Evolutionary conservation across 2,888 invertebrate species (phyloP), one percentile per base, ranked within the genome.

Genomic region (Cephus pygmeus): DNA sequence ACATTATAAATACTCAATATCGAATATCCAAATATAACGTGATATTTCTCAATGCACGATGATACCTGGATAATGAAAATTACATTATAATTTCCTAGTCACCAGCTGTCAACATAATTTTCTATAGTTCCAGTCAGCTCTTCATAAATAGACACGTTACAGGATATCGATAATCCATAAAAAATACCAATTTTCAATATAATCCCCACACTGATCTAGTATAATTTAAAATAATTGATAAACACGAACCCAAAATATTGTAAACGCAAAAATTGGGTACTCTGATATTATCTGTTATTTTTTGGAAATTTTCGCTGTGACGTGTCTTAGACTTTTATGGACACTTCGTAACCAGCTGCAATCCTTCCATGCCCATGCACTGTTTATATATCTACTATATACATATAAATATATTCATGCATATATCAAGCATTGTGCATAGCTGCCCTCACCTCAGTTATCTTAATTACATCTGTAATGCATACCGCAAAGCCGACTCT

Each of bases 381-480:
- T 82, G 80, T 80, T 84, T 83, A 83, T 83, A 84, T 56, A 23
- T 56, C 23, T 23, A 56, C 23, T 23, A 23, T 9, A 56, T 2
- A 23, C 23, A 56, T 82, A 79, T 83, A 83, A 81, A 85, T 84
- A 84, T 84, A 85, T 85, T 83, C 81, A 81, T 81, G 85, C 87
- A 87, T 88, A 89, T 86, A 90, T 90, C 89, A 90, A 83, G 81
- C 87, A 90, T 89, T 90, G 89, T 90, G 88, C 87, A 90, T 88
- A 88, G 88, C 87, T 88, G 89, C 90, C 88, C 88, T 89, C 89
- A 89, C 90, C 90, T 89, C 89, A 87, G 90, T 88, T 90, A 90
- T 90, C 90, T 90, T 90, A 90, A 90, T 90, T 90, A 90, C 90
- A 90, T 90, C 90, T 90, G 90, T 90, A 90, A 90, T 90, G 88